Conservation (phyloP, 2,113 vertebrate genomes). For the Trinectes maculatus region DNA sequence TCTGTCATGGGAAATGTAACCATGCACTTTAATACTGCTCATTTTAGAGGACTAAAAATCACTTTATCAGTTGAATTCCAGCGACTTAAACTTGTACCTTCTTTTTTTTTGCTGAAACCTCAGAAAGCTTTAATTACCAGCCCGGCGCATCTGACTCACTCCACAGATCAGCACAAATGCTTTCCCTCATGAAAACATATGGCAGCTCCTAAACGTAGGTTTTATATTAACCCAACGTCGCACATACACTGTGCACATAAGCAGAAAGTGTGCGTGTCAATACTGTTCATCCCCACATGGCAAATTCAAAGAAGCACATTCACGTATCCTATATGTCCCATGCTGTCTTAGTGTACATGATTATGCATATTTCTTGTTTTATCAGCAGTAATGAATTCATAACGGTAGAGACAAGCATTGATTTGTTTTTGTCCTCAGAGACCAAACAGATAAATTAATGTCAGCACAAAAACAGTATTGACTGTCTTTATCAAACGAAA, state of each 20-base stretch:
- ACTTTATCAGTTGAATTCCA: slow-evolving; percentile 13
- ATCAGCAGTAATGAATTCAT: slow-evolving; percentile 54
- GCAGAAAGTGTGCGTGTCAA: not conserved
- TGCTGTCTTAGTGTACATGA: slow-evolving; percentile 24
- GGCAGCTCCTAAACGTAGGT: slow-evolving; percentile 41
- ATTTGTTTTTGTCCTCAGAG: slow-evolving; percentile 41
- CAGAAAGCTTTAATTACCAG: slow-evolving; percentile 61
- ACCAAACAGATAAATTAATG: slow-evolving; percentile 40
- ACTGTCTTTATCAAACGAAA: slow-evolving; percentile 37
- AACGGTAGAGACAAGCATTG: slow-evolving; percentile 21
- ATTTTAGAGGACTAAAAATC: not conserved
- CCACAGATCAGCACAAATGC: slow-evolving; percentile 57
- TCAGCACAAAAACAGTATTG: slow-evolving; percentile 19
- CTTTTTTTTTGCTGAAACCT: slow-evolving; percentile 60
- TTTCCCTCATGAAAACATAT: slow-evolving; percentile 52
- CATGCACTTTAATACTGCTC: too few species aligned
- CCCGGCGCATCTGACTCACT: slow-evolving; percentile 50
- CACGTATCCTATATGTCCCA: not conserved
- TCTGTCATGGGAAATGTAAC: too few species aligned
- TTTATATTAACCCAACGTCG: slow-evolving; percentile 23
- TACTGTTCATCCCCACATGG: not conserved
- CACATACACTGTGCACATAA: not conserved
- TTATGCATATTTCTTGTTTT: slow-evolving; percentile 49
- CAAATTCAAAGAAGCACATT: not conserved
- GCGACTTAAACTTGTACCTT: slow-evolving; percentile 30